These are phyloP conservation scores for Drosophila prolongata DNA, from an alignment of 2,888 invertebrate species.

Conservation along the genomic window DNA sequence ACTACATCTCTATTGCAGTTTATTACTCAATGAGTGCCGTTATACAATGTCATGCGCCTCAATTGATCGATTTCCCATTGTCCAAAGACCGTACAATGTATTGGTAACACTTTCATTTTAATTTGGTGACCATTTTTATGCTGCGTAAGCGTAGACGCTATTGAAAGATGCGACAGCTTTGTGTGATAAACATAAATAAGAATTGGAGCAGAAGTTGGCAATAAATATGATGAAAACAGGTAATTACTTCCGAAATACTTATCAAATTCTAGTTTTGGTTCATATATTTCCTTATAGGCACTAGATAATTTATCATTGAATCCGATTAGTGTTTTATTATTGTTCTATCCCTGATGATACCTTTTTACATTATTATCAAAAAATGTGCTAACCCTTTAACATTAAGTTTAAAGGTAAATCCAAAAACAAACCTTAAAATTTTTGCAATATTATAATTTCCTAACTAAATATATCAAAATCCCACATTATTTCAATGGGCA, in stretches of 20 bases:
- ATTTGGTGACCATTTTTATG: constrained; percentile 31
- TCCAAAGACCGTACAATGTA: constrained; percentile 30
- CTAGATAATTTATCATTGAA: too few species aligned
- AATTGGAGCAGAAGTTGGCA: constrained; percentile 13
- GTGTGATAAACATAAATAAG: constrained; percentile 1
- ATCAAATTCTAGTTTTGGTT: too few species aligned
- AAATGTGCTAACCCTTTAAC: too few species aligned
- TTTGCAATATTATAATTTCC: neutral
- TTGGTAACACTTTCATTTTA: constrained; percentile 66
- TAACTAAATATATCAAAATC: neutral
- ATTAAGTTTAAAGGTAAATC: too few species aligned
- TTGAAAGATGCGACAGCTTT: constrained; percentile 8
- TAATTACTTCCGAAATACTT: too few species aligned
- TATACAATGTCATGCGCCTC: constrained; percentile 73
- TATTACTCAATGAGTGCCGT: constrained; percentile 61
- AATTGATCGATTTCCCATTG: constrained; percentile 63
- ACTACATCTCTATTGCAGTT: constrained; percentile 33
- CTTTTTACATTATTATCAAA: too few species aligned
- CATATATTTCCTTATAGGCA: too few species aligned
- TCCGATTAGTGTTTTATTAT: too few species aligned
- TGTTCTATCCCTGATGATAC: too few species aligned
- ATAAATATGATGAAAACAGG: neutral
- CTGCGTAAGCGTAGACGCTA: constrained; percentile 44
- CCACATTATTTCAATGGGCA: neutral
- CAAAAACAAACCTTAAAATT: too few species aligned